Evolutionary conservation across 2,797 vertebrate genomes (phyloP).

Genomic region (Sebastes cheni): DNA sequence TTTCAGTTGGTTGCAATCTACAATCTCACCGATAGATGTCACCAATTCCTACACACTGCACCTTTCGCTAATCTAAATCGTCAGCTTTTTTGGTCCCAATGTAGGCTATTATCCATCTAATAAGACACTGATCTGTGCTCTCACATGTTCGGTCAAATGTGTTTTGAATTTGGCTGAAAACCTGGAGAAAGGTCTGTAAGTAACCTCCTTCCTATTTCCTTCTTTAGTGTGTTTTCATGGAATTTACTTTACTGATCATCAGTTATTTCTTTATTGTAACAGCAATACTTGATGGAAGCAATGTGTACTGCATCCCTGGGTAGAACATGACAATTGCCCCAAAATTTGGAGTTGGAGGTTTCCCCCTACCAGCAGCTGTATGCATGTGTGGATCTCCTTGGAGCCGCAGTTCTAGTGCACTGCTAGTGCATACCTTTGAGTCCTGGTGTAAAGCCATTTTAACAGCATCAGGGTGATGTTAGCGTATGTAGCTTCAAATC

Average conservation of each 20-base stretch:
- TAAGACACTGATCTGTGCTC: not conserved
- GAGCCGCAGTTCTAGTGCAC: not conserved
- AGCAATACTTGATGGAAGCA: not conserved
- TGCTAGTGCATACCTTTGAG: constrained; percentile 8
- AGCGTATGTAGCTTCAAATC: constrained; percentile 62
- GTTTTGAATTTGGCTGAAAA: not conserved
- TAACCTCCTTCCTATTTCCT: not conserved
- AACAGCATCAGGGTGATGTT: constrained; percentile 56
- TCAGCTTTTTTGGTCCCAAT: not conserved
- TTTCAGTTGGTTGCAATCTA: too few species aligned
- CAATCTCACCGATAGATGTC: too few species aligned
- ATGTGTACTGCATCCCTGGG: not conserved
- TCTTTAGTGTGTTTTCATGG: not conserved
- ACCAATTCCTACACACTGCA: not conserved
- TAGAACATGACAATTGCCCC: not conserved
- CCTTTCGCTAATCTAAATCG: not conserved
- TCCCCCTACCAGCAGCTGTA: not conserved
- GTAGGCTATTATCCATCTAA: not conserved
- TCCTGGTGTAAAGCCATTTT: constrained; percentile 50
- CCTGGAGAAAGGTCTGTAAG: not conserved
- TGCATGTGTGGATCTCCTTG: not conserved
- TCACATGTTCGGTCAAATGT: not conserved
- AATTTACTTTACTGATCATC: not conserved
- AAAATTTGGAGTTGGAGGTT: not conserved
- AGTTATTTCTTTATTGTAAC: not conserved